Percentiles rank a stretch among this genome's conserved stretches.
These are phyloP conservation scores for Parascotia fuliginaria DNA, from an alignment of 2,888 invertebrate species.

Conservation along the genomic window DNA sequence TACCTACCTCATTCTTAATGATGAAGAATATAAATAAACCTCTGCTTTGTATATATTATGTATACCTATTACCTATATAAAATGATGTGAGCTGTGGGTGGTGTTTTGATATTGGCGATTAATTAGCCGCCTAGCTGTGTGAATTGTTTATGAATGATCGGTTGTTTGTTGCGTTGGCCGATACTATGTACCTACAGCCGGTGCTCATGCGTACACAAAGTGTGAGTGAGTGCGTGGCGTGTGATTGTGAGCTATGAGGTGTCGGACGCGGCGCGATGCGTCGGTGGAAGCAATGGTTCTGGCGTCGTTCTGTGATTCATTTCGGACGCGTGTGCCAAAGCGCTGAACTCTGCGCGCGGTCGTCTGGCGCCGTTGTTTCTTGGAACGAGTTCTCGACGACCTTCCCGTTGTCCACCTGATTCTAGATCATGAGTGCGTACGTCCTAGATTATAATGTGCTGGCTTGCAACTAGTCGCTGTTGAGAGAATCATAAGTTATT, in stretches of 20 bases:
- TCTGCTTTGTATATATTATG: neutral
- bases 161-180: constrained; percentile 53
- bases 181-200: constrained; percentile 30
- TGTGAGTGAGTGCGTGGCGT: constrained; percentile 43
- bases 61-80: neutral
- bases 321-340: constrained; percentile 52
- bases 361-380: constrained; percentile 73
- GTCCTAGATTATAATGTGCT: constrained; percentile 60
- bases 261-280: constrained; percentile 20
- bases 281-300: constrained; percentile 1
- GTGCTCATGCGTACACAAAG: constrained; percentile 37
- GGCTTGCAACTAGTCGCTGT: constrained; percentile 82
- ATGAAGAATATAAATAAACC: neutral
- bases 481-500: constrained; percentile 69
- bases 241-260: constrained; percentile 12
- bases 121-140: constrained; percentile 47
- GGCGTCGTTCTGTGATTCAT: constrained; percentile 43
- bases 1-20: neutral
- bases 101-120: constrained; percentile 43
- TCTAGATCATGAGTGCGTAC: constrained; percentile 67
- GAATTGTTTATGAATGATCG: constrained; percentile 72
- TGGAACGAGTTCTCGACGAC: constrained; percentile 70
- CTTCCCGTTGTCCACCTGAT: constrained; percentile 71
- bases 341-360: constrained; percentile 43
- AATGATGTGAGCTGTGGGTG: neutral